Evolutionary conservation across 2,113 vertebrate species (phyloP).

Genomic region (Gopherus flavomarginatus): DNA sequence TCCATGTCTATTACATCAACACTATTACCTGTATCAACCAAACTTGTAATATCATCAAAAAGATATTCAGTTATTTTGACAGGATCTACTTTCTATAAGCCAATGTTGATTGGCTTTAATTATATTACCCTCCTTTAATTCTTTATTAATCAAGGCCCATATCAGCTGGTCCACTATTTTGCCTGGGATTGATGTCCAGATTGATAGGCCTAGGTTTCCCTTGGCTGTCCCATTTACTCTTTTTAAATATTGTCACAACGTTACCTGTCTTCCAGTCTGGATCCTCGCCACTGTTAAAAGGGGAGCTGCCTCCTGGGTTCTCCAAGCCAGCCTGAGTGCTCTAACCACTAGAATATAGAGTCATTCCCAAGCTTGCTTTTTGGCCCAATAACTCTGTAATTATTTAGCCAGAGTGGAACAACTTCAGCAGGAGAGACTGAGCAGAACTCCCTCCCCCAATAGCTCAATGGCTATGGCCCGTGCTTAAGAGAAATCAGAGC

Average conservation of each 20-base stretch:
- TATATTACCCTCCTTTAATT: not conserved
- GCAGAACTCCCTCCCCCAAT: not conserved
- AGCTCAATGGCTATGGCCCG: not conserved
- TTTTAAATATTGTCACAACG: not conserved
- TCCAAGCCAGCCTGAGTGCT: not conserved
- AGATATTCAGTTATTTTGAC: not conserved
- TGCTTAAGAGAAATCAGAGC: not conserved
- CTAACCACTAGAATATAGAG: not conserved
- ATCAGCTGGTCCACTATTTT: not conserved
- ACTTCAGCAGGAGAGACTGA: not conserved
- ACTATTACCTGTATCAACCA: not conserved
- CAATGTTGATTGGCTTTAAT: not conserved
- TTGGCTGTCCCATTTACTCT: not conserved
- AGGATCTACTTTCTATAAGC: not conserved
- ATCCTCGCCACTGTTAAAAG: not conserved
- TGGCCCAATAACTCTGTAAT: no score
- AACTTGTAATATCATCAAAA: not conserved
- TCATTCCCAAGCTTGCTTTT: not conserved
- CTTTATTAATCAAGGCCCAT: not conserved
- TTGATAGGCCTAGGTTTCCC: not conserved
- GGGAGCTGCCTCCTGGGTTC: not conserved
- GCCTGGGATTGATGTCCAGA: not conserved
- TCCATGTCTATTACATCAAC: not conserved
- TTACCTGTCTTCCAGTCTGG: no score
- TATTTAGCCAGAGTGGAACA: no score